phyloP scores from a whole-genome alignment of 2,797 vertebrate genomes.

The Hippopotamyrus pictus region DNA sequence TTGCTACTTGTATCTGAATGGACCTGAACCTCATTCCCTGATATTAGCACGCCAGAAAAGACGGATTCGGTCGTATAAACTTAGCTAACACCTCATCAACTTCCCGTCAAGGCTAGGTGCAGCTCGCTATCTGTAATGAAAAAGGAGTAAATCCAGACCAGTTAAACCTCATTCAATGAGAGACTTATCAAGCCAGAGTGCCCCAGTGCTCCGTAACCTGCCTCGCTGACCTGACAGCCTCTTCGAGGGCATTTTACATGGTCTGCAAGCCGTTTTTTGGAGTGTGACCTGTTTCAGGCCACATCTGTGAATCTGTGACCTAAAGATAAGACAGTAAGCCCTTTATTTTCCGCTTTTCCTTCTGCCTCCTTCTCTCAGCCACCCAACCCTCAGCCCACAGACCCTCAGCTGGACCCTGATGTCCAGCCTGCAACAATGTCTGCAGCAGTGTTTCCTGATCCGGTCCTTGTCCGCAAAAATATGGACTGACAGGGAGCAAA shows the following conservation, averaged over 20 bases:
- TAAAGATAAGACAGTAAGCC: background rate
- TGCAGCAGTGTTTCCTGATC: background rate
- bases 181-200: background rate
- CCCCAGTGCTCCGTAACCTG: background rate
- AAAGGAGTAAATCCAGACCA: background rate
- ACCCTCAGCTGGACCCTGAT: background rate
- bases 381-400: background rate
- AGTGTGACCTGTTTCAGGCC: background rate
- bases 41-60: background rate
- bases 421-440: background rate
- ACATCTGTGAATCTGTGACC: background rate
- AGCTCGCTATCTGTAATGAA: background rate
- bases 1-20: background rate
- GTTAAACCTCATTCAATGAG: background rate
- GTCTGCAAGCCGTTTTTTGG: background rate
- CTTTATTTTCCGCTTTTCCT: background rate
- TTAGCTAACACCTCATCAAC: background rate
- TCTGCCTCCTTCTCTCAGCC: background rate
- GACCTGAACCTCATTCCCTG: background rate
- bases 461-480: background rate
- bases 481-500: background rate
- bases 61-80: background rate
- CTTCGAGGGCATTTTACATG: background rate
- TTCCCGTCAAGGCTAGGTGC: background rate
- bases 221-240: background rate